A percentile compares a stretch with the other conserved stretches of the same genome.
Evolutionary conservation across 2,113 vertebrate genomes (phyloP).

Genomic region (Scalopus aquaticus): DNA sequence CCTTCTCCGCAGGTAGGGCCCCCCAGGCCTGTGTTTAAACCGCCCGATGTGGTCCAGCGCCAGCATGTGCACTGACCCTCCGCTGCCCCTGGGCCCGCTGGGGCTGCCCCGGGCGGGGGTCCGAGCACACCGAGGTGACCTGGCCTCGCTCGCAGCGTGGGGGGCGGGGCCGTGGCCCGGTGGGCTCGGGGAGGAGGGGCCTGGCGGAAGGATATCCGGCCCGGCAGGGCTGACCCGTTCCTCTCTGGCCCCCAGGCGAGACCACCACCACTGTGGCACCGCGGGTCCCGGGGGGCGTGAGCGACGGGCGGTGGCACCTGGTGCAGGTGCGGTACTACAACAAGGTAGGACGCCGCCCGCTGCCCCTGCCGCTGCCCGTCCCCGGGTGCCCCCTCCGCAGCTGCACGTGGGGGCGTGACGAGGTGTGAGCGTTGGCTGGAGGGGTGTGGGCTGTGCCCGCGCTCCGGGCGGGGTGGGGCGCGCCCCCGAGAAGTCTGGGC

Average conservation of each 20-base stretch:
- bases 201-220: too few species aligned
- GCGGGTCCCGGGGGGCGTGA: slow-evolving; percentile 91
- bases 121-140: too few species aligned
- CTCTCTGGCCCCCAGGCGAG: slow-evolving; percentile 87
- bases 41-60: too few species aligned
- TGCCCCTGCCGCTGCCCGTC: accelerated
- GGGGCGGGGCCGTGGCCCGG: neutral
- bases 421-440: accelerated
- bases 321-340: slow-evolving; percentile 98
- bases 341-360: slow-evolving; percentile 88
- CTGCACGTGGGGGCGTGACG: too few species aligned
- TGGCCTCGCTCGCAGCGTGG: neutral
- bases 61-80: too few species aligned
- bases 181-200: too few species aligned
- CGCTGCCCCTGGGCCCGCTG: too few species aligned
- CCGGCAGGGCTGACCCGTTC: neutral
- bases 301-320: slow-evolving; percentile 96
- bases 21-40: too few species aligned
- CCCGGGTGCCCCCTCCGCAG: too few species aligned
- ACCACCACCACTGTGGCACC: slow-evolving; percentile 93
- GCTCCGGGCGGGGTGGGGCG: accelerated
- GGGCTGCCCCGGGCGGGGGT: too few species aligned
- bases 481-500: too few species aligned
- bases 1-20: slow-evolving; percentile 95
- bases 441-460: neutral